Conservation (phyloP, 2,888 invertebrate genomes). For the Drosophila antonietae region DNA sequence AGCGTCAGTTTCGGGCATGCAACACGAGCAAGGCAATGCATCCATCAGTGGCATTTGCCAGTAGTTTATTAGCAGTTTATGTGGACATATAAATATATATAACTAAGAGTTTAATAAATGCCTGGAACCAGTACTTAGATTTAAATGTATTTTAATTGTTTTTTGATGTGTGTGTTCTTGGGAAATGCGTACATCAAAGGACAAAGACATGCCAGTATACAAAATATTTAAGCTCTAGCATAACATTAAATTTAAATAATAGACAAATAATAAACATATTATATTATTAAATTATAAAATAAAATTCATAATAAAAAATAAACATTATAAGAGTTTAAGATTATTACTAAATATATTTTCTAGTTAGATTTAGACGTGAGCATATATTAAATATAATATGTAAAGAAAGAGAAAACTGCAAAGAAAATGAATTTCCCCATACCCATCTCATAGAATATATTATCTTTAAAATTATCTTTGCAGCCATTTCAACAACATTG, state of each 20-base stretch:
- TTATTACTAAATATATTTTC: too few relatives aligned
- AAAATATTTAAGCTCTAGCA: neutral
- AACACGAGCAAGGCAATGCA: neutral
- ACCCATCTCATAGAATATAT: neutral
- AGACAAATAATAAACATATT: too few relatives aligned
- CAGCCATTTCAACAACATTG: neutral
- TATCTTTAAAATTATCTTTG: neutral
- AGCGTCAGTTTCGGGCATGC: neutral
- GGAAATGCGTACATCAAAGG: neutral
- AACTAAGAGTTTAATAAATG: constrained; percentile 1
- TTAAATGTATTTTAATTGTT: neutral
- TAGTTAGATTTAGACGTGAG: too few relatives aligned
- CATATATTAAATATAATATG: too few relatives aligned
- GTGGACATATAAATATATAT: neutral
- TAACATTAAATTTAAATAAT: neutral
- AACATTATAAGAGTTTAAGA: too few relatives aligned
- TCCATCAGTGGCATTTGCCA: neutral
- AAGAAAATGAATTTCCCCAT: neutral
- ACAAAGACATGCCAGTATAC: neutral
- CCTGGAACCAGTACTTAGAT: neutral
- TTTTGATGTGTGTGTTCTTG: neutral
- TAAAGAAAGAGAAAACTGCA: too few relatives aligned
- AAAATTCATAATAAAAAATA: too few relatives aligned
- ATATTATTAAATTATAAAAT: too few relatives aligned
- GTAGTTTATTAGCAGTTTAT: constrained; percentile 17